Evolutionary conservation across 2,888 invertebrate genomes (phyloP).

Genomic region (Ametastegia equiseti): DNA sequence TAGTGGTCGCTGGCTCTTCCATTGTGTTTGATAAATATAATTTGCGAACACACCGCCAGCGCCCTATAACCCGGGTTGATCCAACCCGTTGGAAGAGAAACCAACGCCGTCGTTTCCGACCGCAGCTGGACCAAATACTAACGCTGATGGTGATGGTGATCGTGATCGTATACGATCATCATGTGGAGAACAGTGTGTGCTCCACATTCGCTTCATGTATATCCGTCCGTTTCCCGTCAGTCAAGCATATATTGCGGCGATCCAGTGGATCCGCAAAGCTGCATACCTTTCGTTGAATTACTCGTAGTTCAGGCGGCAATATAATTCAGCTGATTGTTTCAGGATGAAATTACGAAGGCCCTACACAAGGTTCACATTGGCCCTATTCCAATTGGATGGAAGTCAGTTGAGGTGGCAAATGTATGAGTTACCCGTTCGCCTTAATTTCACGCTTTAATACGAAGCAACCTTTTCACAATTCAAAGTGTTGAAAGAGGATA

Average conservation of each 20-base stretch:
- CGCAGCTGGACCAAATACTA: neutral
- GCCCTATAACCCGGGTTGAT: slow-evolving; percentile 1
- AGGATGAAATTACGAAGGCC: neutral
- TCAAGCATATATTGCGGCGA: neutral
- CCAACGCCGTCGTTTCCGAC: neutral
- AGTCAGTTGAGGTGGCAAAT: no score
- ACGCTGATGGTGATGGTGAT: neutral
- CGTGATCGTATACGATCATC: neutral
- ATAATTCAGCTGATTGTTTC: neutral
- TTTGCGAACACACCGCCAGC: slow-evolving; percentile 21
- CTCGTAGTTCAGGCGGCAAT: neutral
- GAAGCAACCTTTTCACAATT: no score
- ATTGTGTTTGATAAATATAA: slow-evolving; percentile 35
- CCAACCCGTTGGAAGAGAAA: slow-evolving; percentile 16
- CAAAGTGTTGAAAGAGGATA: no score
- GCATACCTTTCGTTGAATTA: neutral
- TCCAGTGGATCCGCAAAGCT: neutral
- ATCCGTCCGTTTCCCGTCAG: neutral
- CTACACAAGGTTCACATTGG: neutral
- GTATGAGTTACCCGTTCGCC: no score
- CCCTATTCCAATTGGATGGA: no score
- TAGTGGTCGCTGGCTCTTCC: neutral
- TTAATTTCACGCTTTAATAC: no score
- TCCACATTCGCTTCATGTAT: slow-evolving; percentile 14
- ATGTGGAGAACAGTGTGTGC: slow-evolving; percentile 1